Percentiles rank a stretch among this genome's conserved stretches.
phyloP scores from a whole-genome alignment of 2,797 vertebrate genomes.

The Myoxocephalus aenaeus region DNA sequence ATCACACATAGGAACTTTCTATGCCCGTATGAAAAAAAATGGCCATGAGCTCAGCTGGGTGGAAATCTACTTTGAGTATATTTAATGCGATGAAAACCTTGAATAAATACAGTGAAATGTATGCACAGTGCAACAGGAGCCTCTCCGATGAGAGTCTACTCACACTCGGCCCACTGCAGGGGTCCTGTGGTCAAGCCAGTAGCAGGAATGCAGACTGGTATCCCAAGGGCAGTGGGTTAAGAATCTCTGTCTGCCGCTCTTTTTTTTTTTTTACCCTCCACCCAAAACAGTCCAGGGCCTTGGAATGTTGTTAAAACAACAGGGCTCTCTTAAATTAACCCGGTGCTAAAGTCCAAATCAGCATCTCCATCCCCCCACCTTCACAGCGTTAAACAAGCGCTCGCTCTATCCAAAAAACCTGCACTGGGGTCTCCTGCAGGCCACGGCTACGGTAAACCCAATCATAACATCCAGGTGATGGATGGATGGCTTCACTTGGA shows the following conservation, averaged over 20 bases:
- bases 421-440: constrained; percentile 38
- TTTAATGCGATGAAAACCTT: constrained; percentile 44
- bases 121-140: constrained; percentile 52
- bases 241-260: constrained; percentile 58
- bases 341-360: constrained; percentile 53
- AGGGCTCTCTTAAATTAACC: constrained; percentile 67
- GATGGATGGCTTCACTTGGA: constrained; percentile 37
- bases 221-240: constrained; percentile 68
- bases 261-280: constrained; percentile 9
- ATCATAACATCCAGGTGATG: constrained; percentile 64
- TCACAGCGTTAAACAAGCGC: constrained; percentile 42
- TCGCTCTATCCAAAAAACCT: not conserved
- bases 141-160: constrained; percentile 38
- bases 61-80: constrained; percentile 29
- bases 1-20: constrained; percentile 1
- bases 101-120: constrained; percentile 47
- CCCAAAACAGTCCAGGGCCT: constrained; percentile 39
- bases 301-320: constrained; percentile 68
- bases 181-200: constrained; percentile 67
- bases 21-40: constrained; percentile 6
- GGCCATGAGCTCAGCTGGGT: constrained; percentile 23
- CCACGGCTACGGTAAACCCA: constrained; percentile 34
- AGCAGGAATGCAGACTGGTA: constrained; percentile 66
- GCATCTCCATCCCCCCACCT: constrained; percentile 58
- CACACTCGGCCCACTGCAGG: constrained; percentile 50